Evolutionary conservation across 2,113 vertebrate genomes (phyloP), one percentile per base, ranked within the genome.

Genomic region (Phrynocephalus versicolor): DNA sequence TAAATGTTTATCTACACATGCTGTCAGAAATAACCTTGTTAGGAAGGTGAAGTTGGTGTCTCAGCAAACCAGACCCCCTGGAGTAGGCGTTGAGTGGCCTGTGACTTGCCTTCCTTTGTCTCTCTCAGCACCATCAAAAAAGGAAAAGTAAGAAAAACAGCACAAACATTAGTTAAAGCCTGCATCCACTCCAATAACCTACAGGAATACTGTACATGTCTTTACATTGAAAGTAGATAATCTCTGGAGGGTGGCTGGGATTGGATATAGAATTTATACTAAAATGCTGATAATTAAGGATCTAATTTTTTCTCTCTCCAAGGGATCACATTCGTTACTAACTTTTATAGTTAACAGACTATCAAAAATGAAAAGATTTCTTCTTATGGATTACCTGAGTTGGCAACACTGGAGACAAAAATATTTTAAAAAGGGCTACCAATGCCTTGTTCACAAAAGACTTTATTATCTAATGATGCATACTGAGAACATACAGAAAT

Each of bases 11-110:
- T 97, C 97, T 98, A 98, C 97, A 98, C 97, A 98, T 98, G 97
- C 97, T 97, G 97, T 97, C 97, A 97, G 96, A 96, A 98, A 97
- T 97, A 97, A 98, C 97, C 97, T 98, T 97, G 97, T 97, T 96
- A 97, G 94, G 97, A 97, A 97, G 97, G 96, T 97, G 97, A 95
- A 97, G 96, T 95, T 97, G 97, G 96, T 96, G 97, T 97, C 97
- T 97, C 97, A 97, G 96, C 97, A 97, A 97, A 97, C 96, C 96
- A 97, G 97, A 96, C 96, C 96, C 94, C 96, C 96, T 96, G 97
- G 96, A 97, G 96, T 96, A 96, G 96, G 95, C 95, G 97, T 94
- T 93, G 97, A 94, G 95, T 97, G 96, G 96, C 96, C 97, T 97
- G 96, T 96, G 97, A 96, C 96, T 97, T 96, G 97, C 93, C 96